Base-by-base conservation (phyloP, 2,797 vertebrate genomes). In the Ataeniobius toweri region DNA sequence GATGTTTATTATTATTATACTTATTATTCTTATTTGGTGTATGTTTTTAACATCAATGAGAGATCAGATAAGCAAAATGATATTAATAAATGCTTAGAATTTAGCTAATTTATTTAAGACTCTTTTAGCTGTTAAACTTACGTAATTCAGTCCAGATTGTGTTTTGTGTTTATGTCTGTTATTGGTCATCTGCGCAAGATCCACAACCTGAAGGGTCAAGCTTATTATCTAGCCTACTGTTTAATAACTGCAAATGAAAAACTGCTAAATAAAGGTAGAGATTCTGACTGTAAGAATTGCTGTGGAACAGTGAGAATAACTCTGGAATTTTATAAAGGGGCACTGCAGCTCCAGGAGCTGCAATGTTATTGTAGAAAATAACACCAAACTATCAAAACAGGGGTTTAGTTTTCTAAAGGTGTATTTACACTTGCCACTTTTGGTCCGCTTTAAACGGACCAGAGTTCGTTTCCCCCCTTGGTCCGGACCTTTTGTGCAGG, bases 241-340 rank as follows among this genome's bases (percentile, higher is more conserved):
- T 36, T 3, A 6, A 53, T 18, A 53, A 18, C 26, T 73, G 71
- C 59, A 24, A 71, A 58, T 51, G 78, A 51, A 48, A 51, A 74
- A 14, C 67, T n/a, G 36, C 46, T 14, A 46, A 73, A 69, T 58
- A 76, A 73, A 70, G 1, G 0, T 55, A 44, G 16, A 65, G 13
- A 0, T 71, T 67, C 77, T 55, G 41, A 5, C 75, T 65, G 16
- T 28, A 39, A 80, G 59, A 68, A 55, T 0, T 41, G 18, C 26
- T 76, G 71, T 65, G 83, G 81, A 80, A 89, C 83, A 85, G 82
- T 71, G 59, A 61, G 12, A 53, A 77, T 77, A 61, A 73, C 7
- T n/a, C 9, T 79, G 8, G 65, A 81, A 81, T 55, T 24, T 28
- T 46, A 48, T 69, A 61, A 65, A 22, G n/a, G 26, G 39, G 41